Percentiles rank a stretch among this genome's conserved stretches.
Conservation (phyloP, 1,140 invertebrate species). For the Drosophila willistoni region DNA sequence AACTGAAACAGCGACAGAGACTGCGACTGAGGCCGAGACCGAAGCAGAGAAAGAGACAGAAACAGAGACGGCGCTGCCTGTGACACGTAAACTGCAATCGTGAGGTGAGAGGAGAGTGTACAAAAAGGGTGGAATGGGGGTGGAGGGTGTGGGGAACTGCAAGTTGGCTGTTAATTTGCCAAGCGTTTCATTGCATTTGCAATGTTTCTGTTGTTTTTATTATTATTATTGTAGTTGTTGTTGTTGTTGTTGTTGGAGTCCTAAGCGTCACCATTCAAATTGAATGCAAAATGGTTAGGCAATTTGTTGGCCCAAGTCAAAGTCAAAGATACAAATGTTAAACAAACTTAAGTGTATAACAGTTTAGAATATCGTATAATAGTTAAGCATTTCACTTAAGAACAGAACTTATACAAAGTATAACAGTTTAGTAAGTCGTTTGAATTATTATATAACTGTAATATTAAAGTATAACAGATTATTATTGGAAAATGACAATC, state of each 20-base stretch:
- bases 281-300: conserved; percentile 1
- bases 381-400: no score
- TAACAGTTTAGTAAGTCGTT: background rate
- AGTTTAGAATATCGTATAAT: background rate
- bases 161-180: conserved; percentile 42
- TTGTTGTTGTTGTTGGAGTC: background rate
- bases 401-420: no score
- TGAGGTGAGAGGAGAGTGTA: background rate
- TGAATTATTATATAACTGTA: background rate
- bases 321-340: background rate
- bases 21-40: background rate
- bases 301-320: background rate
- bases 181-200: conserved; percentile 20
- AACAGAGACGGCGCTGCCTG: conserved; percentile 34
- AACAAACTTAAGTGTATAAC: background rate
- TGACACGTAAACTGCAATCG: conserved; percentile 53
- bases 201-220: background rate
- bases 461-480: no score
- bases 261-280: background rate
- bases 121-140: background rate
- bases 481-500: no score
- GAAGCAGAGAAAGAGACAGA: no score
- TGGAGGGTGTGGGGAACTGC: background rate
- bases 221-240: conserved; percentile 4
- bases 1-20: conserved; percentile 9